phyloP scores from a whole-genome alignment of 2,888 invertebrate genomes.

The Hemithea aestivaria region DNA sequence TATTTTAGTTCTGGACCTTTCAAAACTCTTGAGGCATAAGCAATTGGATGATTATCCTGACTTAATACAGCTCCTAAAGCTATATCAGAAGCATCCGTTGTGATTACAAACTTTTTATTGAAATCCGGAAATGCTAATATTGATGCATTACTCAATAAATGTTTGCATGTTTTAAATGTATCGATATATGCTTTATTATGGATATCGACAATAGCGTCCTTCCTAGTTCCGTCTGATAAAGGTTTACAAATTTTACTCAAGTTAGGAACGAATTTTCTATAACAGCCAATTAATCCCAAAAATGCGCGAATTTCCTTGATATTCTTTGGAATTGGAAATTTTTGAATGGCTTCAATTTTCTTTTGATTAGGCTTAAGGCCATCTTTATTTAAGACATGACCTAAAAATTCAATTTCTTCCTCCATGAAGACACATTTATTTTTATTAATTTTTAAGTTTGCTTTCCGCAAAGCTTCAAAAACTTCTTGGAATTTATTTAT shows the following conservation, averaged over 20 bases:
- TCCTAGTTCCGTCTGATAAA: too few species aligned
- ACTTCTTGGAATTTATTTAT: neutral
- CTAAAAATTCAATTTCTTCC: neutral
- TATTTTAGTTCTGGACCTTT: constrained; percentile 1
- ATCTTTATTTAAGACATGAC: neutral
- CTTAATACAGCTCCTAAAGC: too few species aligned
- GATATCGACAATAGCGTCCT: too few species aligned
- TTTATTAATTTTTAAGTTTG: neutral
- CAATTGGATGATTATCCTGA: too few species aligned
- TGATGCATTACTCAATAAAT: neutral
- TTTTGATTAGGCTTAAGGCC: neutral
- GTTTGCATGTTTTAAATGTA: too few species aligned
- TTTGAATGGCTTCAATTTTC: neutral
- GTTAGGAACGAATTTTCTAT: too few species aligned
- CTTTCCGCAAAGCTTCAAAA: neutral
- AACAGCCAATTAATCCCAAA: too few species aligned
- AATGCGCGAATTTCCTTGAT: too few species aligned
- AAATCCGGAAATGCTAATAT: constrained; percentile 1
- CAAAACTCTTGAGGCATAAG: constrained; percentile 1
- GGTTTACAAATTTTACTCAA: too few species aligned
- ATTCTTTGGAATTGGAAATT: neutral
- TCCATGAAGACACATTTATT: neutral
- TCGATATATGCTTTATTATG: too few species aligned
- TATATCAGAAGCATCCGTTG: neutral
- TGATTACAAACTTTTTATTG: neutral